These are phyloP conservation scores for Agapornis roseicollis DNA, from an alignment of 2,113 vertebrate genomes.

Conservation along the genomic window DNA sequence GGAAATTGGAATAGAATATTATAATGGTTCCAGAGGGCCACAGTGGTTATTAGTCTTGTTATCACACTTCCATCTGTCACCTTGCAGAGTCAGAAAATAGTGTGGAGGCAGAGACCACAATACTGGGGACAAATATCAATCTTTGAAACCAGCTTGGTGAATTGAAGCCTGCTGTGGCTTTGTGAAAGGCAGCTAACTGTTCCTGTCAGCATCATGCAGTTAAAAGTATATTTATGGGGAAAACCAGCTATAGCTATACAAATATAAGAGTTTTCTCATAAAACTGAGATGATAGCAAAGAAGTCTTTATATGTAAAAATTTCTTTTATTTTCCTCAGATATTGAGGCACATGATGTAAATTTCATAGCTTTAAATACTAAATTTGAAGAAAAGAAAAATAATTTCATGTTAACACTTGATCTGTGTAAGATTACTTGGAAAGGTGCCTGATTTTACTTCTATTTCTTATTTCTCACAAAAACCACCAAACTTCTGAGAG, in stretches of 20 bases:
- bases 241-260: not conserved
- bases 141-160: not conserved
- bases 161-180: not conserved
- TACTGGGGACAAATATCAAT: not conserved
- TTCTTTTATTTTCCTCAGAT: not conserved
- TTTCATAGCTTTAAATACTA: not conserved
- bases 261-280: not conserved
- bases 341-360: not conserved
- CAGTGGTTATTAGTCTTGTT: not conserved
- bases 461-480: not conserved
- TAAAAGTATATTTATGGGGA: not conserved
- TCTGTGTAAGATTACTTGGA: not conserved
- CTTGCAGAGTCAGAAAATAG: not conserved
- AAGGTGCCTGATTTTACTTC: not conserved
- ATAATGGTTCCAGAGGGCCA: not conserved
- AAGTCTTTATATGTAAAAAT: not conserved
- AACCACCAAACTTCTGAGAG: not conserved
- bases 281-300: not conserved
- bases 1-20: not conserved
- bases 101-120: not conserved
- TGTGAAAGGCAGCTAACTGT: not conserved
- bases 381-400: not conserved
- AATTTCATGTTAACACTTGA: not conserved
- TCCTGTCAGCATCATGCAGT: not conserved
- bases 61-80: not conserved